A percentile compares a stretch with the other conserved stretches of the same genome.
phyloP scores from a whole-genome alignment of 2,888 invertebrate genomes.

The Tanytarsus gracilentus region DNA sequence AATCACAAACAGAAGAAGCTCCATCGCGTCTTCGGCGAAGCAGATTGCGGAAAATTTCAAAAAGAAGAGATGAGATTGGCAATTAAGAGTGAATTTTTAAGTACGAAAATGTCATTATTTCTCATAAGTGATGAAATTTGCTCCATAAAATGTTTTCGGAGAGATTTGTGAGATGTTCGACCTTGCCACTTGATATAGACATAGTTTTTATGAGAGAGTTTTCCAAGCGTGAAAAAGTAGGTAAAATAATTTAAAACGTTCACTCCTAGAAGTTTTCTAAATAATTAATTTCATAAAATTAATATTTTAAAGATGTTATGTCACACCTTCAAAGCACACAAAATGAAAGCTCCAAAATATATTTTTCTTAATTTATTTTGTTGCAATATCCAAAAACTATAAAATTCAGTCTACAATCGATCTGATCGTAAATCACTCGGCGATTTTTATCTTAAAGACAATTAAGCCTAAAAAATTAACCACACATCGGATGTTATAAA shows the following conservation, averaged over 20 bases:
- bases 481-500: slow-evolving; percentile 5
- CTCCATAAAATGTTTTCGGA: not conserved
- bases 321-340: not conserved
- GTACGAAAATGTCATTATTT: slow-evolving; percentile 14
- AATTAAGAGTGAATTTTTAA: slow-evolving; percentile 16
- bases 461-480: not conserved
- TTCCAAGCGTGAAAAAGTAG: too few relatives aligned
- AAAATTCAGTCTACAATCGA: not conserved
- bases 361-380: too few relatives aligned
- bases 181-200: not conserved
- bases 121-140: slow-evolving; percentile 1
- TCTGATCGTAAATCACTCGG: not conserved
- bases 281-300: too few relatives aligned
- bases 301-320: not conserved
- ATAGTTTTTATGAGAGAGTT: too few relatives aligned
- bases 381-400: too few relatives aligned
- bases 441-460: slow-evolving; percentile 10
- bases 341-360: too few relatives aligned
- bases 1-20: not conserved
- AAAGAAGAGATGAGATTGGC: not conserved
- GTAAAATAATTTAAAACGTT: too few relatives aligned
- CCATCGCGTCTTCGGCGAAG: not conserved
- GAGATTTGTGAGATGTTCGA: not conserved
- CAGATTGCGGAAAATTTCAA: not conserved
- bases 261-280: too few relatives aligned